These are phyloP conservation scores for Subacronicta megacephala DNA, from an alignment of 2,888 invertebrate genomes.

Conservation along the genomic window DNA sequence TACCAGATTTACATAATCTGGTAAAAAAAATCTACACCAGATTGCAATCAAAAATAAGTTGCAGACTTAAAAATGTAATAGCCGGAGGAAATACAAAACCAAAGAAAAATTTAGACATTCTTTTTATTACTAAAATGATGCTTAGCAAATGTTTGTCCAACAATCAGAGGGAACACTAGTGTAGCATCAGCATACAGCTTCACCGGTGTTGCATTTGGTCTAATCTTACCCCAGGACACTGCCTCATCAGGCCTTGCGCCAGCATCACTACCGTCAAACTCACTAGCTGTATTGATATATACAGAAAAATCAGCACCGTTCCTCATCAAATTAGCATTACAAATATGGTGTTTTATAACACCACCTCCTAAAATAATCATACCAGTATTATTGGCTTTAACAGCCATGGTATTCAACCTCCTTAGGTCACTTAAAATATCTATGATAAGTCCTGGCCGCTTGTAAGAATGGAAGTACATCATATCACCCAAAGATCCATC, in stretches of 20 bases:
- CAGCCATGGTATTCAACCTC: constrained; percentile 97
- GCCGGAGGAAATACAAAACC: constrained; percentile 20
- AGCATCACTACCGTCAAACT: constrained; percentile 99
- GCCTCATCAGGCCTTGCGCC: constrained; percentile 99
- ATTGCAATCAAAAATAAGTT: no score
- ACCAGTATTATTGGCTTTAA: constrained; percentile 97
- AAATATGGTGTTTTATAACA: constrained; percentile 99
- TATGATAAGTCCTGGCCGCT: constrained; percentile 96
- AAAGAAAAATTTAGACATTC: constrained; percentile 74
- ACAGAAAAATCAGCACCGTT: constrained; percentile 99
- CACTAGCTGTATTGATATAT: constrained; percentile 98
- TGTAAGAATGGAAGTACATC: constrained; percentile 99
- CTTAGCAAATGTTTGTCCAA: constrained; percentile 98
- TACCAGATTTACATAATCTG: no score
- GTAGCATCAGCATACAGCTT: constrained; percentile 98
- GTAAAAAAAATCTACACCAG: no score
- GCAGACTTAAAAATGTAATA: no score
- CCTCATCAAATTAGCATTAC: constrained; percentile 99
- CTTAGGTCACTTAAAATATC: constrained; percentile 98
- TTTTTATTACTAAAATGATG: constrained; percentile 88
- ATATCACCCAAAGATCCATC: constrained; percentile 99
- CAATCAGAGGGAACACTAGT: constrained; percentile 97
- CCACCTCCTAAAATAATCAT: constrained; percentile 99
- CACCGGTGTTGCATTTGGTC: constrained; percentile 95
- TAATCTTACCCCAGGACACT: constrained; percentile 99